Evolutionary conservation across 1,140 invertebrate genomes (phyloP).

Genomic region (Penaeus indicus): DNA sequence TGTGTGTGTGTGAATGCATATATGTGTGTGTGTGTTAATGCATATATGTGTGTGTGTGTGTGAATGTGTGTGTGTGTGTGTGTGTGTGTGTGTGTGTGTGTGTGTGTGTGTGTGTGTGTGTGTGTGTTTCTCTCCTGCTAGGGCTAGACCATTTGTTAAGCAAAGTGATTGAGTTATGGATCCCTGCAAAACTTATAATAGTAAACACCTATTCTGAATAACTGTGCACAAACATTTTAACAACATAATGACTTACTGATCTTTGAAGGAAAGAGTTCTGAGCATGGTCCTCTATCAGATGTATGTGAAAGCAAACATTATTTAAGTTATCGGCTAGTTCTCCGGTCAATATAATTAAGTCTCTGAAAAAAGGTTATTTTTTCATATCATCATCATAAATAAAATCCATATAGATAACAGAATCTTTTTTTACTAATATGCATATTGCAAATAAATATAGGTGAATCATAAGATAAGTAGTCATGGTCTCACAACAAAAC

Average conservation of each 20-base stretch:
- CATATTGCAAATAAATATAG: not conserved
- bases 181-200: no score
- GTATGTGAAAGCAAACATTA: not conserved
- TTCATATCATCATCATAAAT: not conserved
- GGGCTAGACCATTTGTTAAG: no score
- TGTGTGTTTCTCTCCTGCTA: no score
- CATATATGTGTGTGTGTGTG: no score
- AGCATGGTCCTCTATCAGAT: conserved; percentile 7
- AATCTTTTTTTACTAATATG: not conserved
- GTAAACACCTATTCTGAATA: no score
- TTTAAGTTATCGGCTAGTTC: not conserved
- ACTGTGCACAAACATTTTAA: no score
- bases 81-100: no score
- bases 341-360: not conserved
- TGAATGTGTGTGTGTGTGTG: no score
- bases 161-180: no score
- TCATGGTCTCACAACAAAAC: not conserved
- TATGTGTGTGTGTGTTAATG: no score
- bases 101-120: no score
- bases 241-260: not conserved
- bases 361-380: not conserved
- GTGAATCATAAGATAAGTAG: not conserved
- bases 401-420: not conserved
- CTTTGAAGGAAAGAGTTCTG: not conserved
- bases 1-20: no score